A percentile compares a stretch with the other conserved stretches of the same genome.
phyloP scores from a whole-genome alignment of 2,797 vertebrate genomes.

The Chromis chromis region DNA sequence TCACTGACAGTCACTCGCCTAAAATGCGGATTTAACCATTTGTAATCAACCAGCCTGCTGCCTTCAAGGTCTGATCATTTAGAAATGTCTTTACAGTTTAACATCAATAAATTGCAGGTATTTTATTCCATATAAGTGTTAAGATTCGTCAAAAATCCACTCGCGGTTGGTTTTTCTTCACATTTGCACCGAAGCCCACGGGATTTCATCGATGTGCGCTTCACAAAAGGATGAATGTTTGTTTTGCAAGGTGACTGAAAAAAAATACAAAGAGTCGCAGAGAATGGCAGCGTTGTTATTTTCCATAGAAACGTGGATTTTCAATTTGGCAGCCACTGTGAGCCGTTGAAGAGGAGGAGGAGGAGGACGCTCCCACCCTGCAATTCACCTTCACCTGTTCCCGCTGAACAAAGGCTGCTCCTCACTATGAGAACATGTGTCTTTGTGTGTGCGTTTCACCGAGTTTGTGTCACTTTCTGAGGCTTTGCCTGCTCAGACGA shows the following conservation, averaged over 20 bases:
- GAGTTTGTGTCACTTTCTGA: neutral
- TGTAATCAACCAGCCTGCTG: neutral
- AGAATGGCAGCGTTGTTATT: neutral
- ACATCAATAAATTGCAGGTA: too few species aligned
- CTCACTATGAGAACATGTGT: neutral
- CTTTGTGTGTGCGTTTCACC: neutral
- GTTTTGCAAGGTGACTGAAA: neutral
- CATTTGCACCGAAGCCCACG: too few species aligned
- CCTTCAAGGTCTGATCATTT: neutral
- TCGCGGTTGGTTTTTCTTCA: neutral
- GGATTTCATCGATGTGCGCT: too few species aligned
- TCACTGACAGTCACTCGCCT: conserved; percentile 9
- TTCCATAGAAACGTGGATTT: neutral
- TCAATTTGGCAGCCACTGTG: neutral
- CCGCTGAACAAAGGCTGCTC: neutral
- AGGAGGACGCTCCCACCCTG: neutral
- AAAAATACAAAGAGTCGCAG: neutral
- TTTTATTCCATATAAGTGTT: neutral
- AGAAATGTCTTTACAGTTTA: too few species aligned
- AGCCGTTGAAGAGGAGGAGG: too few species aligned
- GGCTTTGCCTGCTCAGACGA: neutral
- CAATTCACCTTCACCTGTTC: conserved; percentile 30
- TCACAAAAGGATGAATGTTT: neutral
- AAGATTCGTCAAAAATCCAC: neutral
- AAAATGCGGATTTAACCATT: conserved; percentile 25